Evolutionary conservation across 2,888 invertebrate genomes (phyloP).

Genomic region (Chymomyza amoena): DNA sequence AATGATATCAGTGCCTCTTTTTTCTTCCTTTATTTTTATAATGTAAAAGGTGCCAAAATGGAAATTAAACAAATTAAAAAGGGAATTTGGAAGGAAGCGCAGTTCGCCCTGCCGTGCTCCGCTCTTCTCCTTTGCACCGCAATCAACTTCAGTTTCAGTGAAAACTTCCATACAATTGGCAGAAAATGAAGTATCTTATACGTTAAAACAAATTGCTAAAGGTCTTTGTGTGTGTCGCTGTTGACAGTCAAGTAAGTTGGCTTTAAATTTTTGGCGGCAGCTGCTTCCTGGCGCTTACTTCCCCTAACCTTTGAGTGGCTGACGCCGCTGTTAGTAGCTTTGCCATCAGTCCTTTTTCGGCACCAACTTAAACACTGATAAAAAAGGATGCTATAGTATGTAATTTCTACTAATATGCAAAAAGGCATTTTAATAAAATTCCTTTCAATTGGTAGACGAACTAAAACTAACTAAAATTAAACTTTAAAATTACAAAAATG

Average conservation of each 20-base stretch:
- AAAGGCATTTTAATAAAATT: too few relatives aligned
- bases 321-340: slow-evolving; percentile 1
- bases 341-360: not conserved
- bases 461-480: too few relatives aligned
- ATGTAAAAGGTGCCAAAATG: slow-evolving; percentile 65
- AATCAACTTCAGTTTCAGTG: not conserved
- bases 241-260: not conserved
- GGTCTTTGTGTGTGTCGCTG: not conserved
- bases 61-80: slow-evolving; percentile 71
- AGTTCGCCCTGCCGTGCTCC: not conserved
- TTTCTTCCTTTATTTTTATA: not conserved
- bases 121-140: slow-evolving; percentile 17
- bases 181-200: slow-evolving; percentile 13
- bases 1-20: slow-evolving; percentile 58
- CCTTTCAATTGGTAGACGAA: too few relatives aligned
- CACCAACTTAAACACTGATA: not conserved
- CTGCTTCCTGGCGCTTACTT: not conserved
- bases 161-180: not conserved
- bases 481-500: too few relatives aligned
- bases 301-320: not conserved
- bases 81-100: slow-evolving; percentile 26
- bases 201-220: slow-evolving; percentile 24
- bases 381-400: not conserved
- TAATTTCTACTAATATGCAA: too few relatives aligned
- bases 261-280: not conserved